Base-by-base conservation (phyloP, 2,888 invertebrate genomes). In the Helleia helle region DNA sequence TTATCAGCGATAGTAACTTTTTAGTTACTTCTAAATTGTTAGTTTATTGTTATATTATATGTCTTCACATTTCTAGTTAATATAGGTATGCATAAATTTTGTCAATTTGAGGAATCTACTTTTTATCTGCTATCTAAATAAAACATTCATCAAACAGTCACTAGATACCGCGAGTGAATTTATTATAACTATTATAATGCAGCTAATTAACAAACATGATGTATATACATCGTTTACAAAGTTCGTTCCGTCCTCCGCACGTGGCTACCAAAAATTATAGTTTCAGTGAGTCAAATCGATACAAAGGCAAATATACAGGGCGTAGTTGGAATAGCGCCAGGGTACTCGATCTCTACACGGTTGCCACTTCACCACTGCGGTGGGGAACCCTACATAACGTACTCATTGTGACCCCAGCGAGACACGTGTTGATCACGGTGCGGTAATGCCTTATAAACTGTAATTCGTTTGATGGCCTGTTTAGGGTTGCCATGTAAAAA, bases 221-320 rank as follows among this genome's bases (percentile, higher is more conserved):
- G 34, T 34, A 34, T 34, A 34, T 34, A 34, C 18, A 34, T 34
- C 22, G 22, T 8, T 43, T 34, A 43, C 42, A 42, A 43, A 45
- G 43, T 47, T 44, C 37, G 38, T 41, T 42, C 45, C 48, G 42
- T 48, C 43, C 37, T 44, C 46, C 43, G 36, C 46, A 48, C 45
- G 48, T 48, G 46, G 44, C 43, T 44, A 44, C 50, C 50, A 48
- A 48, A 46, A 50, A 50, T 50, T 48, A 50, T 46, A 71, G 62
- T 65, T 69, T 66, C 59, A 67, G 63, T 69, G 63, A 75, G 64
- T 70, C 62, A 68, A 76, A 75, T 79, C 79, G 69, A 79, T 77
- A 71, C 62, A 65, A 54, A 61, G 60, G 65, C 66, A 69, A 69
- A 67, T 65, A 62, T 54, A 52, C 50, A 58, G 58, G 55, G 52